Evolutionary conservation across 2,888 invertebrate species (phyloP).

Genomic region (Leptarthrus brevirostris): DNA sequence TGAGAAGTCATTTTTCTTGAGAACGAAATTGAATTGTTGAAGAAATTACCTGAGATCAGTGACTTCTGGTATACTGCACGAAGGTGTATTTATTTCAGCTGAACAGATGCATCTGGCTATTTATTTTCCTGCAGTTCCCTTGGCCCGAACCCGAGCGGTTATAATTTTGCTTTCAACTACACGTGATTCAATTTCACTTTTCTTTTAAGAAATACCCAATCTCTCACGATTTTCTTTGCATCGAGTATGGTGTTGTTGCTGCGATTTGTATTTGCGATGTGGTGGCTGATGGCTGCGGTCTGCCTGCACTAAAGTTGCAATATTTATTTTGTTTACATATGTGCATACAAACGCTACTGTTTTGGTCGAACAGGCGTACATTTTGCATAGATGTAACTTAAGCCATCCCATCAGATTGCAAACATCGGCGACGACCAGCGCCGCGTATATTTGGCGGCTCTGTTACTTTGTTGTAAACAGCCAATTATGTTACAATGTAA

Average conservation of each 20-base stretch:
- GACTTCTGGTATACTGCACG: not conserved
- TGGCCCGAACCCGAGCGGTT: not conserved
- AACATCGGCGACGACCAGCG: not conserved
- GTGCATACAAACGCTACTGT: not conserved
- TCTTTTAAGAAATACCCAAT: not conserved
- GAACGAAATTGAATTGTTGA: not conserved
- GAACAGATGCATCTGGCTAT: conserved; percentile 1
- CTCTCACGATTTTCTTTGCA: conserved; percentile 12
- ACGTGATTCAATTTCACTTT: conserved; percentile 35
- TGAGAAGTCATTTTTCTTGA: not conserved
- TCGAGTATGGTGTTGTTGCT: no score
- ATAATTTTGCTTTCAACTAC: conserved; percentile 5
- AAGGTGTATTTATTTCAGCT: conserved; percentile 7
- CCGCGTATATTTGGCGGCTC: no score
- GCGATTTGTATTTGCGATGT: no score
- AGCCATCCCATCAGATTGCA: not conserved
- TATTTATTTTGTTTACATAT: not conserved
- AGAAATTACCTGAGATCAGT: conserved; percentile 3
- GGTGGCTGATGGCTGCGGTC: no score
- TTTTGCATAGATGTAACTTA: not conserved
- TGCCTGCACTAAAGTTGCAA: not conserved
- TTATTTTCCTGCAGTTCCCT: not conserved
- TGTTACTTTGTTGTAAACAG: no score
- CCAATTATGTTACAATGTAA: no score
- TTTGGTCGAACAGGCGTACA: no score